Evolutionary conservation across 2,797 vertebrate genomes (phyloP), one percentile per base, ranked within the genome.

Genomic region (Triplophysa bombifrons): DNA sequence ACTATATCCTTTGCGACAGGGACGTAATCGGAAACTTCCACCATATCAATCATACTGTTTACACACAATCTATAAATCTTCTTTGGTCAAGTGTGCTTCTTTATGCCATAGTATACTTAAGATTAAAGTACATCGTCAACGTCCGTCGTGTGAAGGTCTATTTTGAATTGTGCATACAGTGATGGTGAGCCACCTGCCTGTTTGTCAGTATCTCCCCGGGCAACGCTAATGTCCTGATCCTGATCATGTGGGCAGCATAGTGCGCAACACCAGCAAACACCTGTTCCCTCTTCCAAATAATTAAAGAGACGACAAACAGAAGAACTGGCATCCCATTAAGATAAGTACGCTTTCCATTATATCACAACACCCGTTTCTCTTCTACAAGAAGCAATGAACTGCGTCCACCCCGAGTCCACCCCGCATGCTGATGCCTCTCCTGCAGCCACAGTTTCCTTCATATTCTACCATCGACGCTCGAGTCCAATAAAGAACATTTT

Each of bases 251-350:
- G 75, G 12, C 41, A 30, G 34, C 44, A 13, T 19, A 41, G n/a
- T 3, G 2, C 25, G n/a, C 7, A 69, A 78, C 50, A 78, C 67
- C 56, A 69, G 48, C 27, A 27, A 77, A 55, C 75, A 78, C 67
- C 58, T 71, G 66, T 77, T 69, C 30, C n/a, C 46, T 53, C 13
- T 41, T 27, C 0, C 0, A 58, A 20, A 64, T 64, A 61, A 69
- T 78, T 63, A 63, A 71, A 41, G 46, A 70, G 13, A 30, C n/a
- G 25, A 69, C 30, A 22, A 78, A 78, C 44, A 78, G 56, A 61
- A 48, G 17, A 30, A 58, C 12, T 44, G 41, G 38, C 22, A 76
- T 68, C 44, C 66, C 25, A 38, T 63, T 71, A 53, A 22, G 41
- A 71, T 53, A 46, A 51, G 27, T 20, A 30, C 22, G 64, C 19